phyloP scores from a whole-genome alignment of 2,797 vertebrate species.

The Eleutherodactylus coqui region DNA sequence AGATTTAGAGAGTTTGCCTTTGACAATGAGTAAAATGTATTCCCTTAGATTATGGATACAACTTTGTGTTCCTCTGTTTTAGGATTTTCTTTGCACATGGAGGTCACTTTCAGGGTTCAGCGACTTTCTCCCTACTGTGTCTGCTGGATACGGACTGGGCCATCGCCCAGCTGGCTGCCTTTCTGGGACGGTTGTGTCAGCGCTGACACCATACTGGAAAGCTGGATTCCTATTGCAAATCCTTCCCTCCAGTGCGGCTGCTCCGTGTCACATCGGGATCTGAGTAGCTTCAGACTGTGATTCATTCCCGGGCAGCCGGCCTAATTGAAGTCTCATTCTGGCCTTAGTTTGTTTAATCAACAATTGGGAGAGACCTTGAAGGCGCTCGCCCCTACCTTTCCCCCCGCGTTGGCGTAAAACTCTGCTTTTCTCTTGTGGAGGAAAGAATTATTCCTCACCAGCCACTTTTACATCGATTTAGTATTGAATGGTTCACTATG shows the following conservation, averaged over 20 bases:
- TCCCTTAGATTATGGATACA: no score
- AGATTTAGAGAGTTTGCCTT: no score
- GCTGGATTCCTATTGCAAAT: not conserved
- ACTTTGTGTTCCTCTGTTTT: no score
- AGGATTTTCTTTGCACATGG: not conserved
- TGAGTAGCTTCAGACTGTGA: conserved; percentile 37
- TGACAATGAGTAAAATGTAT: no score
- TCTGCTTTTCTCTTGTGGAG: not conserved
- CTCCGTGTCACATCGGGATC: conserved; percentile 28
- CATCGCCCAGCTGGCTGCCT: not conserved
- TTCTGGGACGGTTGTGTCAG: conserved; percentile 29
- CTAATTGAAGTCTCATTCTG: conserved; percentile 57
- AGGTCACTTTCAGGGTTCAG: not conserved
- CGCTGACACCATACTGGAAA: conserved; percentile 21
- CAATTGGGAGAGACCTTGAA: conserved; percentile 39
- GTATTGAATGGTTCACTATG: not conserved
- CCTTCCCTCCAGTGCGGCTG: not conserved
- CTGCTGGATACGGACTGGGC: not conserved
- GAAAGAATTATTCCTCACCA: not conserved
- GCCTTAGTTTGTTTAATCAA: conserved; percentile 58
- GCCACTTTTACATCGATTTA: no score
- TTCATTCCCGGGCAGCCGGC: conserved; percentile 49
- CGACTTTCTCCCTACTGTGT: not conserved
- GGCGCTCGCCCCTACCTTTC: not conserved
- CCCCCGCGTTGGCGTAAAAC: not conserved